These are phyloP conservation scores for Paradoxurus hermaphroditus DNA, from an alignment of 2,113 vertebrate genomes.

Conservation along the genomic window DNA sequence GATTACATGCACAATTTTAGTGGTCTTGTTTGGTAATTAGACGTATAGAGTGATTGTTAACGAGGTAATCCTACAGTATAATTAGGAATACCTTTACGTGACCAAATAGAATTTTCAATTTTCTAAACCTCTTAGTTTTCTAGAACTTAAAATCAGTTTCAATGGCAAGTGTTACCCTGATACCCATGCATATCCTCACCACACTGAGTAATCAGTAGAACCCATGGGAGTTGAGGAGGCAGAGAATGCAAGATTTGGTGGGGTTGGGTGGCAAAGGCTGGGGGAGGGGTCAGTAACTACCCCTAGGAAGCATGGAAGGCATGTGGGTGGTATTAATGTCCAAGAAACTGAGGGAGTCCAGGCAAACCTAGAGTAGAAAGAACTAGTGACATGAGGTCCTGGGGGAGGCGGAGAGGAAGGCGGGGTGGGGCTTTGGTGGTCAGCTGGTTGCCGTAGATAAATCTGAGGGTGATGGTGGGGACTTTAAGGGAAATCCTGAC, in stretches of 20 bases:
- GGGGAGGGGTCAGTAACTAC: not conserved
- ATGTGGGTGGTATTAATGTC: not conserved
- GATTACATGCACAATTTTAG: conserved; percentile 21
- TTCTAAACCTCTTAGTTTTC: conserved; percentile 3
- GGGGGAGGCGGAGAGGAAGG: not conserved
- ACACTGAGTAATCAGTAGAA: not conserved
- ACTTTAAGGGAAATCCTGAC: not conserved
- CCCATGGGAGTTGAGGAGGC: not conserved
- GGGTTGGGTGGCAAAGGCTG: not conserved
- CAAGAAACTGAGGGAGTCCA: not conserved
- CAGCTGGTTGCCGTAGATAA: not conserved
- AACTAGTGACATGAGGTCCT: not conserved
- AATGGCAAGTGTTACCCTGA: not conserved
- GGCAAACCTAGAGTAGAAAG: not conserved
- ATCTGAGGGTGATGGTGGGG: not conserved
- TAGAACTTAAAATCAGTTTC: not conserved
- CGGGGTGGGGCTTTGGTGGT: not conserved
- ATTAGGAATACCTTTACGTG: not conserved
- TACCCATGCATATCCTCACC: not conserved
- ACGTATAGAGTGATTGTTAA: not conserved
- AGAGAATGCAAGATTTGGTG: not conserved
- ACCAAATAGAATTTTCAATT: not conserved
- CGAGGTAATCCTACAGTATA: not conserved
- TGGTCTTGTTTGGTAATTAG: conserved; percentile 7
- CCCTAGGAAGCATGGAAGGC: not conserved